Conservation (phyloP, 2,888 invertebrate genomes). For the Cephonodes hylas region DNA sequence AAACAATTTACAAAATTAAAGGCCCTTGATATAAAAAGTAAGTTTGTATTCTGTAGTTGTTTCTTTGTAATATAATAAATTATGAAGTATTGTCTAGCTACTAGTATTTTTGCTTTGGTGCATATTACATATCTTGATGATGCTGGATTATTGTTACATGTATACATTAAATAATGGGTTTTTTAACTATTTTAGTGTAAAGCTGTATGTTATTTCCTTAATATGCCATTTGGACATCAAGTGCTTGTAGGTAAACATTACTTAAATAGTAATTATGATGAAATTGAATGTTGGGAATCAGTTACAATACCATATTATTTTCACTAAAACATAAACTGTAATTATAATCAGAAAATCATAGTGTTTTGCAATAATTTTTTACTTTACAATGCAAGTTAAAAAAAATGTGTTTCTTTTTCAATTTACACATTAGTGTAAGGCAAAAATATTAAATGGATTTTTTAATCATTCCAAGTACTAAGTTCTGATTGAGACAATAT, state of each 20-base stretch:
- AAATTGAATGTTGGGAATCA: too few species aligned
- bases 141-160: neutral
- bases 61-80: neutral
- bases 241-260: too few species aligned
- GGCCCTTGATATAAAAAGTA: constrained; percentile 54
- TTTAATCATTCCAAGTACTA: neutral
- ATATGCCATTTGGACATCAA: too few species aligned
- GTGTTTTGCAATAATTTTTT: too few species aligned
- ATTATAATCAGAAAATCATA: too few species aligned
- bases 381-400: too few species aligned
- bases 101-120: neutral
- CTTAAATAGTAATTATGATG: too few species aligned
- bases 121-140: neutral
- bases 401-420: too few species aligned
- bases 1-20: constrained; percentile 72
- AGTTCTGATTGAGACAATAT: neutral
- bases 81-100: neutral
- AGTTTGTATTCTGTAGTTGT: neutral
- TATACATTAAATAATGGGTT: neutral
- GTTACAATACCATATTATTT: too few species aligned
- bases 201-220: neutral
- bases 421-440: too few species aligned
- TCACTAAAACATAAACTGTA: too few species aligned
- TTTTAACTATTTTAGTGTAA: neutral
- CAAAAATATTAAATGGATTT: too few species aligned